Evolutionary conservation across 2,797 vertebrate species (phyloP), one percentile per base, ranked within the genome.

Genomic region (Bovichtus diacanthus): DNA sequence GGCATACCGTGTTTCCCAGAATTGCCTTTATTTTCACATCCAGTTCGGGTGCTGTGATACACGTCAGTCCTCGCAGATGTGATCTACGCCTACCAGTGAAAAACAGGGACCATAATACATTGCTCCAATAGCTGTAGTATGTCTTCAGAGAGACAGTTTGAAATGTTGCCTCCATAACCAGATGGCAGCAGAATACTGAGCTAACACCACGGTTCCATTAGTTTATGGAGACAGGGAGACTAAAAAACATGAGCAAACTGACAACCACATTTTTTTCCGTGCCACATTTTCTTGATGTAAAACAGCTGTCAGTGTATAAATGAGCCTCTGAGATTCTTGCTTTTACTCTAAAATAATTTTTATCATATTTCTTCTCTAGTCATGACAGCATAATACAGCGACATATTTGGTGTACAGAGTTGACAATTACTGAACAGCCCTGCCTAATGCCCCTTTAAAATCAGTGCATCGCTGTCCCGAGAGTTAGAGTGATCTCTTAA

Each of bases 221-320:
- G 21, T 68, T 68, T 60, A 27, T 16, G 51, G 70, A 27, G 60
- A 74, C 50, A 59, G 39, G 10, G 5, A 76, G 41, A 27, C 19
- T 49, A 50, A 77, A 80, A 53, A 76, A 69, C 67, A 65, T 2
- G 13, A 73, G 55, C 16, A 34, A 60, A 74, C 38, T 77, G 65
- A 74, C 59, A 64, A 34, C 1, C 25, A 16, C 1, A 23, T 23
- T 29, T 53, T 44, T 56, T 27, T 44, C 39, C 50, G 25, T 51
- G 38, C 3, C 53, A 41, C 53, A 56, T 79, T 55, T 71, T 78
- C 25, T 12, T 13, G 51, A 77, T 63, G 39, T 39, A 76, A 69
- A 82, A 67, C 74, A 83, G 74, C 68, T 84, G 85, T 64, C 73
- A 69, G 21, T 25, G 21, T 69, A 73, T 66, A 70, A 77, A 81